Percentiles rank a stretch among this genome's conserved stretches.
Conservation (phyloP, 2,888 invertebrate genomes). For the Orthonevra nobilis region DNA sequence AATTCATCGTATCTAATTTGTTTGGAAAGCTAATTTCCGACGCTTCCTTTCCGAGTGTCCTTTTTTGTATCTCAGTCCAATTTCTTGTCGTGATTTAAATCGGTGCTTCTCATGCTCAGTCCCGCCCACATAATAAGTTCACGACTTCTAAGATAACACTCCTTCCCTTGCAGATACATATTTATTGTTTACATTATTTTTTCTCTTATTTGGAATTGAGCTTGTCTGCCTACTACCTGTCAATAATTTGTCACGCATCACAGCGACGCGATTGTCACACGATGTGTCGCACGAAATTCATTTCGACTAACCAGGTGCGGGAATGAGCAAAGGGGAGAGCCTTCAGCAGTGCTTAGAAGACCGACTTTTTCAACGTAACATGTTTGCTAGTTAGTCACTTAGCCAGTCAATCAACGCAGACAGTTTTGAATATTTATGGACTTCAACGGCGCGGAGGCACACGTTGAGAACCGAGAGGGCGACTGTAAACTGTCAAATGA, state of each 20-base stretch:
- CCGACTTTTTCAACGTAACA: slow-evolving; percentile 27
- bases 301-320: slow-evolving; percentile 30
- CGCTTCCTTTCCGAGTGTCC: not conserved
- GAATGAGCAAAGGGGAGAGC: slow-evolving; percentile 2
- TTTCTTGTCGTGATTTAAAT: slow-evolving; percentile 10
- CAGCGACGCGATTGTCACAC: slow-evolving; percentile 49
- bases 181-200: no score
- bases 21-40: slow-evolving; percentile 10
- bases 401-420: slow-evolving; percentile 55
- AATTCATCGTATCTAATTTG: slow-evolving; percentile 37
- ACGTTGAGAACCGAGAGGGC: not conserved
- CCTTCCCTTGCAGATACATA: slow-evolving; percentile 13
- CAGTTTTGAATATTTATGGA: slow-evolving; percentile 61
- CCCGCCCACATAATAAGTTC: slow-evolving; percentile 50
- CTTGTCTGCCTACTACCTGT: slow-evolving; percentile 51
- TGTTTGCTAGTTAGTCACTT: slow-evolving; percentile 37
- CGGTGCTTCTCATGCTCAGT: slow-evolving; percentile 32
- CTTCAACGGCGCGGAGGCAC: slow-evolving; percentile 7
- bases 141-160: slow-evolving; percentile 17
- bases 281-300: slow-evolving; percentile 45
- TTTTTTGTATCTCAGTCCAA: not conserved
- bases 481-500: slow-evolving; percentile 23
- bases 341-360: slow-evolving; percentile 5
- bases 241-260: slow-evolving; percentile 65
- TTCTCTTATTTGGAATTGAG: not conserved